A percentile compares a stretch with the other conserved stretches of the same genome.
Conservation (phyloP, 2,113 vertebrate species). For the Irena cyanogastra region DNA sequence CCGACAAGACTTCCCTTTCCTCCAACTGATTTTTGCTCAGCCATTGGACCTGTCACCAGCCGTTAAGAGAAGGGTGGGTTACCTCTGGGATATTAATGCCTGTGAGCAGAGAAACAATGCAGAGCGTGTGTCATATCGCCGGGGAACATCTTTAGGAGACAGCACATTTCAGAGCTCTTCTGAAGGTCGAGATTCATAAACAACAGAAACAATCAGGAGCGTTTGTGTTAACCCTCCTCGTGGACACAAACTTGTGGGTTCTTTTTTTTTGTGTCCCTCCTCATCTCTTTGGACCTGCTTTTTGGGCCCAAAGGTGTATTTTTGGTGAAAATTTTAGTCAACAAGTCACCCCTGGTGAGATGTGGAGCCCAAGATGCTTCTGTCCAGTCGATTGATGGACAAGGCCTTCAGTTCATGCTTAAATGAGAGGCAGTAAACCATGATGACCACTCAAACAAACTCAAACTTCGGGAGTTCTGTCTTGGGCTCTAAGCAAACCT, state of each 20-base stretch:
- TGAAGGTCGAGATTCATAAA: slow-evolving; percentile 69
- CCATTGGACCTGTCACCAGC: slow-evolving; percentile 79
- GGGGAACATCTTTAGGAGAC: slow-evolving; percentile 77
- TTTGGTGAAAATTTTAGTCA: not conserved
- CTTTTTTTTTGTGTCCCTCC: not conserved
- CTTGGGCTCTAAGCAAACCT: not conserved
- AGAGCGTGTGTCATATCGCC: slow-evolving; percentile 69
- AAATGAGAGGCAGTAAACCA: not conserved
- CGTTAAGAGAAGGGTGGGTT: slow-evolving; percentile 77
- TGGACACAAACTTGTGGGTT: not conserved
- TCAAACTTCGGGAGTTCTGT: not conserved
- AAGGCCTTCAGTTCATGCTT: not conserved
- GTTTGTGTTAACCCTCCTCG: not conserved
- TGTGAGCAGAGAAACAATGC: slow-evolving; percentile 68
- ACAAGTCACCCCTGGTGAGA: not conserved
- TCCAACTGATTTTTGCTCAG: slow-evolving; percentile 84
- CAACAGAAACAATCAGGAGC: slow-evolving; percentile 51
- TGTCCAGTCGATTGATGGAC: fast-evolving
- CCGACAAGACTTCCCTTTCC: slow-evolving; percentile 88
- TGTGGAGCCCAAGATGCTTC: not conserved
- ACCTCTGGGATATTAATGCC: slow-evolving; percentile 65
- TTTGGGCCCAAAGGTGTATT: not conserved
- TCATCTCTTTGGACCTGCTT: not conserved
- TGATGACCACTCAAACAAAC: not conserved
- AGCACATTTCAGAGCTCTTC: slow-evolving; percentile 44